phyloP scores from a whole-genome alignment of 2,113 vertebrate species.

The Leptosomus discolor region DNA sequence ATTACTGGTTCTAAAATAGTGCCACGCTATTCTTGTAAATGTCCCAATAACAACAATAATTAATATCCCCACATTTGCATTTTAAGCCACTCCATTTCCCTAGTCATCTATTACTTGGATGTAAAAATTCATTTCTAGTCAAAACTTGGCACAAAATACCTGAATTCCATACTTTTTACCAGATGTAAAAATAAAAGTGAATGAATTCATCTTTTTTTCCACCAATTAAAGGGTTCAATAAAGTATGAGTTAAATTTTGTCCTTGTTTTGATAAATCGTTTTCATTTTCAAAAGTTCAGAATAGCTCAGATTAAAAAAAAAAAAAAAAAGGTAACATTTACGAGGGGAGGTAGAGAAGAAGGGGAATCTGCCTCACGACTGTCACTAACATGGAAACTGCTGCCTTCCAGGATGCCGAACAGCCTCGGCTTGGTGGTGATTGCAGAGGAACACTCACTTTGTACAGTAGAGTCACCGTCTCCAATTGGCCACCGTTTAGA shows the following conservation, averaged over 20 bases:
- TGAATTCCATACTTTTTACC: constrained; percentile 60
- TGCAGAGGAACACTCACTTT: not conserved
- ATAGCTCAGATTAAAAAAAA: not conserved
- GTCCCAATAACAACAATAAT: constrained; percentile 52
- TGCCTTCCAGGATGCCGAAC: not conserved
- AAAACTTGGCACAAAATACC: constrained; percentile 40
- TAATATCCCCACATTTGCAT: constrained; percentile 53
- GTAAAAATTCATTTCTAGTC: constrained; percentile 44
- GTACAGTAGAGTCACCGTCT: not conserved
- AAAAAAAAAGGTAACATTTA: not conserved
- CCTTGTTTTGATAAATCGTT: constrained; percentile 14
- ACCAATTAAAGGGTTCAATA: constrained; percentile 2
- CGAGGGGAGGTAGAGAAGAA: not conserved
- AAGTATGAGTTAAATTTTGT: constrained; percentile 18
- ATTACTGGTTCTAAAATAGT: constrained; percentile 22
- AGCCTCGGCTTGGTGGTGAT: not conserved
- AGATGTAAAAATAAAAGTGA: constrained; percentile 59
- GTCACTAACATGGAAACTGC: not conserved
- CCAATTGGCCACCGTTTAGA: not conserved
- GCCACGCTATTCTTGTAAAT: constrained; percentile 7
- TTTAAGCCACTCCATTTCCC: constrained; percentile 47
- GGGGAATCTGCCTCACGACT: not conserved
- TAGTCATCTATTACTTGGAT: constrained; percentile 35
- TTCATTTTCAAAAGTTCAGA: not conserved
- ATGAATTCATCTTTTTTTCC: not conserved